phyloP scores from a whole-genome alignment of 2,113 vertebrate genomes.

The Mirza zaza region DNA sequence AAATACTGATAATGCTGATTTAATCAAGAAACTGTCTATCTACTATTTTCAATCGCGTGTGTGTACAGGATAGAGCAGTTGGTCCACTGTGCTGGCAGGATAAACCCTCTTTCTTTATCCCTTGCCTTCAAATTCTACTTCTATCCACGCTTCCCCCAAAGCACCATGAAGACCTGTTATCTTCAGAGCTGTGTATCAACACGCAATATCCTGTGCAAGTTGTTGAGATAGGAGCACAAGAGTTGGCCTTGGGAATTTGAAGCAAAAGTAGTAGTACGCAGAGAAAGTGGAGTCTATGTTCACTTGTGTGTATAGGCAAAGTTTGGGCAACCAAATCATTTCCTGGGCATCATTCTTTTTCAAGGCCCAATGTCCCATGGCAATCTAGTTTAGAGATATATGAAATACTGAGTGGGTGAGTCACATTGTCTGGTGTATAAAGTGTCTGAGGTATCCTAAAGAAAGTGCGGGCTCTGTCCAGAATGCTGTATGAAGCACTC shows the following conservation, averaged over 20 bases:
- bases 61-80: neutral
- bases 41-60: neutral
- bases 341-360: neutral
- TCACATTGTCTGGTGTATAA: neutral
- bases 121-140: neutral
- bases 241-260: neutral
- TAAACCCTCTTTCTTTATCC: neutral
- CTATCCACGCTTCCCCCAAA: neutral
- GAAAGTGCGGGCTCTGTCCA: neutral
- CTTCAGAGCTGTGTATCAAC: neutral
- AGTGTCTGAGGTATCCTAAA: neutral
- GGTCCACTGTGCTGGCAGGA: neutral
- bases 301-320: neutral
- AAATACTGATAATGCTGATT: neutral
- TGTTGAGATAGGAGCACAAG: neutral
- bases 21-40: neutral
- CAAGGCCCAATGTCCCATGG: neutral
- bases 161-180: neutral
- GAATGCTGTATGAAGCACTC: neutral
- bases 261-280: neutral
- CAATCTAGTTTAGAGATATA: neutral
- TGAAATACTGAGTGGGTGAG: neutral
- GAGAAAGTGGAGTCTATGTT: neutral
- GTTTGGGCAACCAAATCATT: neutral
- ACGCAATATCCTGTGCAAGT: neutral